Evolutionary conservation across 2,888 invertebrate species (phyloP), one percentile per base, ranked within the genome.

Genomic region (Phortica okadai): DNA sequence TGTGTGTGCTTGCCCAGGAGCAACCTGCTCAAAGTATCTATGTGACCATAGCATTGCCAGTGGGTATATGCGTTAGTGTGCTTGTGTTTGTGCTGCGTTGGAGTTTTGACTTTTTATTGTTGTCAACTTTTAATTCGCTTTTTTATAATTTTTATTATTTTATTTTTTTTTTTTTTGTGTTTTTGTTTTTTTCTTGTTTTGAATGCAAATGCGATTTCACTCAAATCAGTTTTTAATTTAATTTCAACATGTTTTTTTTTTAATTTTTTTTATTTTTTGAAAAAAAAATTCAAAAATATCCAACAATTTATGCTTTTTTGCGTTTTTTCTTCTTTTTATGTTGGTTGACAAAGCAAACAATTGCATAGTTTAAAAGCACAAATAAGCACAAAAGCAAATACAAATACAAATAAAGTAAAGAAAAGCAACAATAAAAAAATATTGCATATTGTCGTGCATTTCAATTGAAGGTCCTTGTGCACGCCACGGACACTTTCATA

Each of bases 121-220:
- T 87, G 84, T 82, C 86, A 87, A 85, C 86, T 85, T 87, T 85
- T 81, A 85, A 87, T 84, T 85, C 83, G 81, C 21, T 25, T 59
- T 21, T 21, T 0, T 21, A 21, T 21, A 21, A 21, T 21, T 21
- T 78, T 83, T 79, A 78, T 79, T 78, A 80, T 56, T 56, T 56
- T 14, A n/a, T 16, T n/a, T 56, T 56, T n/a, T n/a, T 56, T 21
- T 25, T 59, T n/a, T 56, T 21, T 25, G 25, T 59, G 21, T 59
- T 59, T 16, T 16, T 59, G 0, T 59, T 59, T 59, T 16, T 21
- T 21, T 59, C 83, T 84, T 82, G 81, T 82, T 83, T 81, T 78
- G 64, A 81, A 84, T 84, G 83, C 84, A 80, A 85, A 82, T 81
- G 74, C 70, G 73, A 74, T 50, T 66, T 64, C 54, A 50, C 54